Conservation (phyloP, 2,888 invertebrate species). For the Sipunculus nudus region DNA sequence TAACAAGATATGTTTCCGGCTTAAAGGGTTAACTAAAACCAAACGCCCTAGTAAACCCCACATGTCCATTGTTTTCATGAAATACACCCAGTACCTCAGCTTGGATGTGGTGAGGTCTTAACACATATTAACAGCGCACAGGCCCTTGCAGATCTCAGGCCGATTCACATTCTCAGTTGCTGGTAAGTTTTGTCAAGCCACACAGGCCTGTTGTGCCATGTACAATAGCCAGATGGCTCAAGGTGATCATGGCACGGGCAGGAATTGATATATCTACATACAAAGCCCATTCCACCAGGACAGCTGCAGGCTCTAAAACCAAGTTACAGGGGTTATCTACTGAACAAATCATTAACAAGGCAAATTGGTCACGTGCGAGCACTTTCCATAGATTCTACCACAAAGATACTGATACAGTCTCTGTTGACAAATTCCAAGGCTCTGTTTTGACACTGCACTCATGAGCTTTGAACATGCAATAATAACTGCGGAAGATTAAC, state of each 20-base stretch:
- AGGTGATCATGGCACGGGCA: background rate
- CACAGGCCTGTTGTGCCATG: background rate
- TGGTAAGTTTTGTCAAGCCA: background rate
- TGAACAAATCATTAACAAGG: background rate
- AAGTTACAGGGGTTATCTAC: background rate
- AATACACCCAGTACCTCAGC: no score
- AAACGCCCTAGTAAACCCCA: no score
- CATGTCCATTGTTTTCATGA: no score
- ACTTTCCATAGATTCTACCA: background rate
- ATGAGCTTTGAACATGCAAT: no score
- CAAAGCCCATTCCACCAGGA: slow-evolving; percentile 7
- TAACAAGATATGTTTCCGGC: no score
- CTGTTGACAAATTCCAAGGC: no score
- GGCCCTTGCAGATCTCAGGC: background rate
- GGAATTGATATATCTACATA: background rate
- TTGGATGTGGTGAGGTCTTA: no score
- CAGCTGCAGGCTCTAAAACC: background rate
- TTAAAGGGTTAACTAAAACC: no score
- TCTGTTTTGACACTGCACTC: no score
- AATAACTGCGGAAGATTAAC: no score
- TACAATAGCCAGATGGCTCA: background rate
- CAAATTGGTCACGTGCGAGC: background rate
- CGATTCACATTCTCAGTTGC: background rate
- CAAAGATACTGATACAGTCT: no score
- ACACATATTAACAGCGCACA: background rate